Percentiles rank a stretch among this genome's conserved stretches.
Conservation (phyloP, 2,797 vertebrate species). For the Cirrhinus molitorella region DNA sequence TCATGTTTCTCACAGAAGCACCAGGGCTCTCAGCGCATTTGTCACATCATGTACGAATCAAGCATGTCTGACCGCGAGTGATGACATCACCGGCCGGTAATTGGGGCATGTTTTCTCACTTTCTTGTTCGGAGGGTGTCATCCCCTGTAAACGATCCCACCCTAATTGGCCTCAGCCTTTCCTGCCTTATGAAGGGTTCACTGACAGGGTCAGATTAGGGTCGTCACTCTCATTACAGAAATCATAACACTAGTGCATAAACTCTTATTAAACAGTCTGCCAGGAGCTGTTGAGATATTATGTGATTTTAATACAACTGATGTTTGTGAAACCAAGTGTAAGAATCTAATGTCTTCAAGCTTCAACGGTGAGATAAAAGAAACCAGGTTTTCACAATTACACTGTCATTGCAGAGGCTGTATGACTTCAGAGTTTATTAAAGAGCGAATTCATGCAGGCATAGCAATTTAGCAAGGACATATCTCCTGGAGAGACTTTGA, state of each 20-base stretch:
- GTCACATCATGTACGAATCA: slow-evolving; percentile 62
- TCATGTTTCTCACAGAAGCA: neutral
- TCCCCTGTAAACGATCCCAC: slow-evolving; percentile 50
- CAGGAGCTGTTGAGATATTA: slow-evolving; percentile 49
- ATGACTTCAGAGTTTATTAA: slow-evolving; percentile 29
- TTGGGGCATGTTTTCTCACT: slow-evolving; percentile 56
- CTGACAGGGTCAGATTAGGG: slow-evolving; percentile 43
- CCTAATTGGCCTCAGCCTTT: slow-evolving; percentile 61
- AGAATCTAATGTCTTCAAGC: slow-evolving; percentile 38
- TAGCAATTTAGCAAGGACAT: neutral
- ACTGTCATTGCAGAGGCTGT: neutral
- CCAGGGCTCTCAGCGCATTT: slow-evolving; percentile 42
- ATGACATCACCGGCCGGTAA: slow-evolving; percentile 58
- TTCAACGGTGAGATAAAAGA: slow-evolving; percentile 18
- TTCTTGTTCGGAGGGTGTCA: slow-evolving; percentile 54
- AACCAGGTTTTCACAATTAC: slow-evolving; percentile 14
- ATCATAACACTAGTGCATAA: slow-evolving; percentile 54
- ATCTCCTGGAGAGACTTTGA: neutral
- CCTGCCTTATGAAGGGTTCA: slow-evolving; percentile 42
- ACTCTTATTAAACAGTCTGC: slow-evolving; percentile 55
- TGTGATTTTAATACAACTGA: slow-evolving; percentile 65
- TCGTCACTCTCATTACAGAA: slow-evolving; percentile 62
- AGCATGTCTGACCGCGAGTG: slow-evolving; percentile 25
- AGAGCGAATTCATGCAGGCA: neutral
- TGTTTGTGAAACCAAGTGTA: slow-evolving; percentile 56